Evolutionary conservation across 2,113 vertebrate genomes (phyloP).

Genomic region (Neotoma lepida): DNA sequence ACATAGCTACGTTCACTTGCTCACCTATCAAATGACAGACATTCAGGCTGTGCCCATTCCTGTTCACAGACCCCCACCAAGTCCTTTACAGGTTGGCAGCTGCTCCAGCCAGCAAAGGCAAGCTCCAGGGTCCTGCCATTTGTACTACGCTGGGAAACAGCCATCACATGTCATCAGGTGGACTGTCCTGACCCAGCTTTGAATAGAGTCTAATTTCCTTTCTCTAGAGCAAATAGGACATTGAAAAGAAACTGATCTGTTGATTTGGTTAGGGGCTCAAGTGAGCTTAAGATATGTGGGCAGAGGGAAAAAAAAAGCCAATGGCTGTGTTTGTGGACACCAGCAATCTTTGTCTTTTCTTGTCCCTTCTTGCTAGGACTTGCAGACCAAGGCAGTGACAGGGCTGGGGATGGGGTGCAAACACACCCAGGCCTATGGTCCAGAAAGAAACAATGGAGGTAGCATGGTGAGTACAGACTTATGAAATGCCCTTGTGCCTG

Average conservation of each 20-base stretch:
- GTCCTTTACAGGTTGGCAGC: neutral
- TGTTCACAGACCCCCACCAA: neutral
- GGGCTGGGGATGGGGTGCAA: neutral
- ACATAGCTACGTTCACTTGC: neutral
- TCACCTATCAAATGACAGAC: neutral
- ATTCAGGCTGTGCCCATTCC: neutral
- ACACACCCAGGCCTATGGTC: neutral
- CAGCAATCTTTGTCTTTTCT: neutral
- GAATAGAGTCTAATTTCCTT: neutral
- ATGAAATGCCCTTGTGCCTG: neutral
- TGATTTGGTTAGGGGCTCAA: slow-evolving; percentile 19
- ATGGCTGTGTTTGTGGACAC: neutral
- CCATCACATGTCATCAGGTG: neutral
- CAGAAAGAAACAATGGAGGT: neutral
- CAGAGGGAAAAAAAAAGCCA: neutral
- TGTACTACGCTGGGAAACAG: neutral
- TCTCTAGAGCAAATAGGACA: neutral
- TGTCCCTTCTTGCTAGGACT: neutral
- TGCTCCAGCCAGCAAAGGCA: neutral
- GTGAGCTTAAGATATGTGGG: neutral
- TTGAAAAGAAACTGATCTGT: neutral
- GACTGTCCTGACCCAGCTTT: neutral
- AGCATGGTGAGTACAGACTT: neutral
- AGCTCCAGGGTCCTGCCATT: neutral
- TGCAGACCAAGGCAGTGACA: neutral